Evolutionary conservation across 2,888 invertebrate species (phyloP), one percentile per base, ranked within the genome.

Genomic region (Mechanitis messenoides): DNA sequence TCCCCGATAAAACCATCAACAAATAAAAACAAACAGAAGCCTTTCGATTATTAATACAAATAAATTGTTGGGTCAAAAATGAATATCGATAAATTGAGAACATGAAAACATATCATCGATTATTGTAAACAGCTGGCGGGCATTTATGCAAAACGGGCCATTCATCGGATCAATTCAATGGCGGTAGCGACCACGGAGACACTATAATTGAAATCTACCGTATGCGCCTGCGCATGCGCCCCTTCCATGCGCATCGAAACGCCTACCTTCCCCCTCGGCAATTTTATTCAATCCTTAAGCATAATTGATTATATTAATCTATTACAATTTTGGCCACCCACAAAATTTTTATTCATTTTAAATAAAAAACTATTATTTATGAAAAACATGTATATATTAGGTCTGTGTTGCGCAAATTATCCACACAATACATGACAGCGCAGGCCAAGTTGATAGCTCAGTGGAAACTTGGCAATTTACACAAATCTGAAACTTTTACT

Each of bases 81-180:
- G 81, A 84, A 84, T 84, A 85, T 84, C 83, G 81, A 87, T 87
- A 89, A 87, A 87, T 89, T 87, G 85, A 83, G 86, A 84, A 83
- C 81, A 83, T 88, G 87, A 87, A 87, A 87, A 87, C 85, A 84
- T 87, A 86, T 87, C 83, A 85, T 87, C 85, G 86, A 87, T 88
- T 85, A 85, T 83, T 86, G 85, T 88, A 87, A 87, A 86, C 87
- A 86, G 87, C 88, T 85, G 82, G 85, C 83, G 87, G 89, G 86
- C 86, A 83, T 85, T 84, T 86, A 85, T 85, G 87, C 87, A 83
- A 85, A 88, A 84, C 80, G 79, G 78, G 77, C 78, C 78, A 79
- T 77, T 83, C 80, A 79, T 78, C 77, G 85, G 85, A 74, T 79
- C 83, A 84, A 85, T 81, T 81, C 83, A 85, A 81, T 80, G 69